A percentile compares a stretch with the other conserved stretches of the same genome.
Evolutionary conservation across 1,140 invertebrate species (phyloP).

Genomic region (Trypoxylus dichotomus): DNA sequence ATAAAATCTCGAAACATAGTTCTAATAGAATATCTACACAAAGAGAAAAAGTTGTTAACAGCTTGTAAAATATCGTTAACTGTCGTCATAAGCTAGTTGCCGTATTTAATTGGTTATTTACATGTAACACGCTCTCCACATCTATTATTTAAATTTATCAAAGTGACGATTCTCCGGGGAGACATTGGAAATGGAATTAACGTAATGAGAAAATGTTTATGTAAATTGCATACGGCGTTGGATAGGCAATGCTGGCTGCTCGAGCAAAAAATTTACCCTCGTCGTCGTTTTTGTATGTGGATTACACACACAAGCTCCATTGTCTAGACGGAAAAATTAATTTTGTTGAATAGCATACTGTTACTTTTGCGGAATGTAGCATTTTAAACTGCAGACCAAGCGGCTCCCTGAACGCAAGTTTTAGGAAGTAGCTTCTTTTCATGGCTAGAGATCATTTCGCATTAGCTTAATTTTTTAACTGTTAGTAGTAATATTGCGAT

Average conservation of each 20-base stretch:
- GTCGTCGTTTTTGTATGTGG: not conserved
- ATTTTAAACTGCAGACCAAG: too few species aligned
- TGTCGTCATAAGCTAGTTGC: not conserved
- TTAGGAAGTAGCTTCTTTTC: too few species aligned
- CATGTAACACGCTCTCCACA: not conserved
- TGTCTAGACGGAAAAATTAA: too few species aligned
- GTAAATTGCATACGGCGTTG: not conserved
- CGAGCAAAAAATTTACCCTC: not conserved
- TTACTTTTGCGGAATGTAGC: too few species aligned
- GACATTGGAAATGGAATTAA: not conserved
- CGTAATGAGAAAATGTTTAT: not conserved
- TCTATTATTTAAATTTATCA: slow-evolving; percentile 4
- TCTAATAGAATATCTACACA: not conserved
- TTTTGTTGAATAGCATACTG: too few species aligned
- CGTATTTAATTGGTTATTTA: slow-evolving; percentile 1
- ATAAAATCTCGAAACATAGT: not conserved
- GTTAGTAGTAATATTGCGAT: too few species aligned
- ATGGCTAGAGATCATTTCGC: too few species aligned
- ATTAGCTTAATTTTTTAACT: too few species aligned
- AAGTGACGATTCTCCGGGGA: not conserved
- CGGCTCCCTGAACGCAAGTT: too few species aligned
- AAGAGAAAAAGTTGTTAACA: not conserved
- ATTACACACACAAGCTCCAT: too few species aligned
- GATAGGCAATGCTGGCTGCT: not conserved
- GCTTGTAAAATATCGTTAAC: not conserved